These are phyloP conservation scores for Lutjanus erythropterus DNA, from an alignment of 2,113 vertebrate species.

Conservation along the genomic window DNA sequence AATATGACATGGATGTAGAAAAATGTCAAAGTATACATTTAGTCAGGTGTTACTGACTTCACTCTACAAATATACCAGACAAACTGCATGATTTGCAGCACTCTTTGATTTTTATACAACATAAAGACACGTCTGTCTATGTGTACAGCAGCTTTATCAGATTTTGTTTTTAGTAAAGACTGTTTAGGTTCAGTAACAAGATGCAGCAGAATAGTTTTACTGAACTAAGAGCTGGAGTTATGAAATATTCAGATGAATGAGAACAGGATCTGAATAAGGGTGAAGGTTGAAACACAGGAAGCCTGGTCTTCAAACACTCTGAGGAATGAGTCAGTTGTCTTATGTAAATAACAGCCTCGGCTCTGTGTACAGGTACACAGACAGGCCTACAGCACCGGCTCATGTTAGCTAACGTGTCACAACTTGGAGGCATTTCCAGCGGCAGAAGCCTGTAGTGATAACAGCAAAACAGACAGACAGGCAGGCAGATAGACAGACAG, in stretches of 20 bases:
- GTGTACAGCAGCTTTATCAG: too few relatives aligned
- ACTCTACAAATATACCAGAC: neutral
- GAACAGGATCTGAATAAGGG: neutral
- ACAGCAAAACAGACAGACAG: too few relatives aligned
- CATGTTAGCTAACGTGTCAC: slow-evolving; percentile 35
- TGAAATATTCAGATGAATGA: neutral
- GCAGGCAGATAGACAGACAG: too few relatives aligned
- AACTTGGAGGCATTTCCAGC: neutral
- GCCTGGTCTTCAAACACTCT: neutral
- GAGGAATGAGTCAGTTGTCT: neutral
- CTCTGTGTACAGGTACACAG: neutral
- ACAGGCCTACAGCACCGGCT: slow-evolving; percentile 2
- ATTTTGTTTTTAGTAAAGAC: too few relatives aligned
- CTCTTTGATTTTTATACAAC: neutral
- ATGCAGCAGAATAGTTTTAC: too few relatives aligned
- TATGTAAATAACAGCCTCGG: slow-evolving; percentile 13
- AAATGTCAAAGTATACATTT: neutral
- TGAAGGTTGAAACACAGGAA: slow-evolving; percentile 6
- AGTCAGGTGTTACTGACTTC: neutral
- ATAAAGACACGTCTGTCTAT: neutral
- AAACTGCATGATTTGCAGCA: neutral
- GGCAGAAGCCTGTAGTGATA: neutral
- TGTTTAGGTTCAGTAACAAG: neutral
- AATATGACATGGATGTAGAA: neutral
- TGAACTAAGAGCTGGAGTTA: neutral